Percentiles rank a stretch among this genome's conserved stretches.
phyloP scores from a whole-genome alignment of 2,888 invertebrate species.

The Zygaena filipendulae region DNA sequence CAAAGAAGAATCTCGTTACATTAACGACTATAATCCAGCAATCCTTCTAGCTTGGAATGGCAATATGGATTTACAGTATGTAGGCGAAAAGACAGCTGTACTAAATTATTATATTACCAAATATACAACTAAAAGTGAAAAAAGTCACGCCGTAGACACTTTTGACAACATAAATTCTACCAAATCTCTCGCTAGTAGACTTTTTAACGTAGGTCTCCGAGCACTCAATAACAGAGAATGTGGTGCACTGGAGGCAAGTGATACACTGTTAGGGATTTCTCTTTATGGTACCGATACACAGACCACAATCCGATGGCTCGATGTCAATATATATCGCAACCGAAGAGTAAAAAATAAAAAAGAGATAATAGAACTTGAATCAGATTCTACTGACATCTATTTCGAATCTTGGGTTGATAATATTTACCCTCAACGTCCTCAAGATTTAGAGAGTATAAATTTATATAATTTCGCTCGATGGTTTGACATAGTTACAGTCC shows the following conservation, averaged over 20 bases:
- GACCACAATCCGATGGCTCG: too few species aligned
- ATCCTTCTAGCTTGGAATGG: slow-evolving; percentile 22
- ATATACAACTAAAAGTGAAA: slow-evolving; percentile 19
- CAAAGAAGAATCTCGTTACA: slow-evolving; percentile 11
- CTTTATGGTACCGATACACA: too few species aligned
- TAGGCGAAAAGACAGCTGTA: slow-evolving; percentile 17
- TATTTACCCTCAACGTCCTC: slow-evolving; percentile 20
- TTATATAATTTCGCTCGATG: slow-evolving; percentile 2
- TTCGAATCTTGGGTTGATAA: slow-evolving; percentile 19
- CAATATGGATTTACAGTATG: slow-evolving; percentile 23
- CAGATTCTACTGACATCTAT: slow-evolving; percentile 19
- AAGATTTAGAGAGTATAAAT: slow-evolving; percentile 14
- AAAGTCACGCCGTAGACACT: slow-evolving; percentile 1
- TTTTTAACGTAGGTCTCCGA: slow-evolving; percentile 18
- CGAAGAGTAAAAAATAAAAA: slow-evolving; percentile 6
- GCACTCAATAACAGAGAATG: slow-evolving; percentile 22
- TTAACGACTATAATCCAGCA: slow-evolving; percentile 21
- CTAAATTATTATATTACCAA: slow-evolving; percentile 16
- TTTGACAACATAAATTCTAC: slow-evolving; percentile 13
- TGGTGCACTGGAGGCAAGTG: slow-evolving; percentile 24
- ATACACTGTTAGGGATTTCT: too few species aligned
- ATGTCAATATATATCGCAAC: slow-evolving; percentile 17
- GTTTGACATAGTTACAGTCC: slow-evolving; percentile 4
- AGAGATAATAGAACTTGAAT: slow-evolving; percentile 15
- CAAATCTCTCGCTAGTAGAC: slow-evolving; percentile 18